Evolutionary conservation across 2,797 vertebrate genomes (phyloP), one percentile per base, ranked within the genome.

Genomic region (Borostomias antarcticus): DNA sequence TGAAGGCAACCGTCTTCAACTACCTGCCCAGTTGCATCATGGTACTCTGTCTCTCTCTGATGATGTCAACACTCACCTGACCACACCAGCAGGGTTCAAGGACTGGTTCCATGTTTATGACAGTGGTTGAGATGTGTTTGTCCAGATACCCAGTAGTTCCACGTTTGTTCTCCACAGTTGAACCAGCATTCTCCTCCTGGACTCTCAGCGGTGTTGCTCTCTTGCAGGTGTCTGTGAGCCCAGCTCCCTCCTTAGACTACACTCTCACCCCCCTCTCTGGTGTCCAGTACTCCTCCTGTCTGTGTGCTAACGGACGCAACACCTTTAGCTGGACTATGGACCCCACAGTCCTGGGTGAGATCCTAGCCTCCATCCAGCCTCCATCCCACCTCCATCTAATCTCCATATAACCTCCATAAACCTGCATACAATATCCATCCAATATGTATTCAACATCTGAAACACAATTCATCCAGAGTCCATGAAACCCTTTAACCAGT

Each of bases 1-100:
- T 93, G 58, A 91, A 85, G 58, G 88, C 89, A 40, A 80, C 77
- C 0, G 82, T 91, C 58, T 84, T 78, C 77, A 91, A 78, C 72
- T 86, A 86, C 59, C 58, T 89, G 43, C 76, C 80, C 66, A 72
- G 30, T 23, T 91, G 90, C 75, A 83, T 90, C 70, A 85, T 75
- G 91, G 89, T 85, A 74, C 78, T 58, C 25, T 8, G 15, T 9
- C 6, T 8, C 21, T 1, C 13, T 17, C 40, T 45, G 15, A 9
- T 45, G n/a, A n/a, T n/a, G n/a, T n/a, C n/a, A n/a, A n/a, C n/a
- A n/a, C n/a, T n/a, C n/a, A n/a, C n/a, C n/a, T n/a, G n/a, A n/a
- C n/a, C n/a, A 10, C 17, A 4, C 3, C 17, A 10, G 11, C 2
- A 11, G 7, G 8, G 1, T 1, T 4, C 0, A 3, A 40, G 3